A percentile compares a stretch with the other conserved stretches of the same genome.
phyloP scores from a whole-genome alignment of 2,113 vertebrate genomes.

The Turdus rufiventris region DNA sequence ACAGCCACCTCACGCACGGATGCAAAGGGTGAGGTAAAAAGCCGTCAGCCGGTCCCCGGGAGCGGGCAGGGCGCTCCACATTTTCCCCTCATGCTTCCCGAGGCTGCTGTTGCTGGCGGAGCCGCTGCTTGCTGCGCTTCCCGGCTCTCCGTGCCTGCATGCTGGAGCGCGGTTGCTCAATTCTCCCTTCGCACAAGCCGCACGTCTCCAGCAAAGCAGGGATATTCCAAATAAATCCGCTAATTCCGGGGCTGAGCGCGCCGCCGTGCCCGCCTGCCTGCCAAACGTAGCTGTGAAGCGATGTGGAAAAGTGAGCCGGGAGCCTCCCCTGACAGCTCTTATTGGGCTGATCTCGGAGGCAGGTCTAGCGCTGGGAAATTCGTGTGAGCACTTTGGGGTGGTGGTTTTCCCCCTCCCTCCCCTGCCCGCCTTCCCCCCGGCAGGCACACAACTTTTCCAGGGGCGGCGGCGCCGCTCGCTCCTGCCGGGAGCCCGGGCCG shows the following conservation, averaged over 20 bases:
- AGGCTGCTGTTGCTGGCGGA: constrained; percentile 48
- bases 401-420: neutral
- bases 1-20: constrained; percentile 36
- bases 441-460: constrained; percentile 41
- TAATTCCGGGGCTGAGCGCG: constrained; percentile 71
- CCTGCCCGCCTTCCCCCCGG: neutral
- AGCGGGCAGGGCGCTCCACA: constrained; percentile 30
- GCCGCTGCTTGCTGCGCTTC: constrained; percentile 6
- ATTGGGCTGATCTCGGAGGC: constrained; percentile 90
- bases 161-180: constrained; percentile 39
- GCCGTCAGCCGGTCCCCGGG: constrained; percentile 2
- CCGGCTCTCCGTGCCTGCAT: constrained; percentile 25
- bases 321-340: constrained; percentile 90
- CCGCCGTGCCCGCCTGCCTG: constrained; percentile 81
- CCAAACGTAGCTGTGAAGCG: constrained; percentile 87
- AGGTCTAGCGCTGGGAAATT: constrained; percentile 88
- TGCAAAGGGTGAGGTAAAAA: constrained; percentile 28
- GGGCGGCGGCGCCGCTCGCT: neutral
- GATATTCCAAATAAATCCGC: constrained; percentile 75
- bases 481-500: neutral
- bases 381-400: constrained; percentile 60
- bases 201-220: constrained; percentile 54
- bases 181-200: constrained; percentile 33
- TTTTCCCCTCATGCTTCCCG: constrained; percentile 58
- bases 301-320: constrained; percentile 81